Percentiles rank a stretch among this genome's conserved stretches.
Conservation (phyloP, 53 echinoderm and acorn worm genomes). For the Luidia sarsii region DNA sequence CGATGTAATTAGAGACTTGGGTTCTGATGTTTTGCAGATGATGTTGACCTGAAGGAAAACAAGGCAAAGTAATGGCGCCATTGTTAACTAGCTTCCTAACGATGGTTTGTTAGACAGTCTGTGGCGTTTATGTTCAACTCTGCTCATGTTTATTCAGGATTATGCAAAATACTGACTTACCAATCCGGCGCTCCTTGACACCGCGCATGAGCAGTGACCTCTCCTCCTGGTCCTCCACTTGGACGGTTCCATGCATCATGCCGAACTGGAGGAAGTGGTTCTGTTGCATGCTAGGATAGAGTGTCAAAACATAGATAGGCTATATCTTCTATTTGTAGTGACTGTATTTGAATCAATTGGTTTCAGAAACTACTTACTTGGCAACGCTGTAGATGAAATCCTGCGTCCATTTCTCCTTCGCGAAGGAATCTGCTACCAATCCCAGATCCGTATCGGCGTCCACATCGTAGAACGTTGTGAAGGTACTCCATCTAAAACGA, state of each 20-base stretch:
- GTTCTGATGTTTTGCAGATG: slow-evolving; percentile 42
- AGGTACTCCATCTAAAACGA: slow-evolving; percentile 59
- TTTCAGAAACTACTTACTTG: slow-evolving; percentile 29
- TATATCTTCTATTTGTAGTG: neutral
- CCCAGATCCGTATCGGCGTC: slow-evolving; percentile 42
- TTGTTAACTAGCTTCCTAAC: neutral
- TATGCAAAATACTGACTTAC: slow-evolving; percentile 19
- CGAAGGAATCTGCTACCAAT: slow-evolving; percentile 46
- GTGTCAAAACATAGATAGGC: no score
- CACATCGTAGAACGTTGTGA: slow-evolving; percentile 64
- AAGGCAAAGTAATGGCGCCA: neutral
- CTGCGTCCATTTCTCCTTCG: slow-evolving; percentile 55
- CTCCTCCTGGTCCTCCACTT: slow-evolving; percentile 68
- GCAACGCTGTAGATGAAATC: slow-evolving; percentile 44
- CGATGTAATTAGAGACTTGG: slow-evolving; percentile 58
- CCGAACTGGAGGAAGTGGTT: slow-evolving; percentile 69
- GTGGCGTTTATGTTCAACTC: no score
- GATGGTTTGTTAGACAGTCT: neutral
- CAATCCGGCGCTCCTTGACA: slow-evolving; percentile 62
- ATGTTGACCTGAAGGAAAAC: slow-evolving; percentile 37
- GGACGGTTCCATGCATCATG: slow-evolving; percentile 52
- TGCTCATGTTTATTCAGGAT: no score
- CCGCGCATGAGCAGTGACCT: slow-evolving; percentile 56
- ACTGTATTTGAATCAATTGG: neutral
- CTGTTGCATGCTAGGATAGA: slow-evolving; percentile 50